Evolutionary conservation across 1,140 invertebrate species (phyloP), one percentile per base, ranked within the genome.

Genomic region (Tachypleus tridentatus): DNA sequence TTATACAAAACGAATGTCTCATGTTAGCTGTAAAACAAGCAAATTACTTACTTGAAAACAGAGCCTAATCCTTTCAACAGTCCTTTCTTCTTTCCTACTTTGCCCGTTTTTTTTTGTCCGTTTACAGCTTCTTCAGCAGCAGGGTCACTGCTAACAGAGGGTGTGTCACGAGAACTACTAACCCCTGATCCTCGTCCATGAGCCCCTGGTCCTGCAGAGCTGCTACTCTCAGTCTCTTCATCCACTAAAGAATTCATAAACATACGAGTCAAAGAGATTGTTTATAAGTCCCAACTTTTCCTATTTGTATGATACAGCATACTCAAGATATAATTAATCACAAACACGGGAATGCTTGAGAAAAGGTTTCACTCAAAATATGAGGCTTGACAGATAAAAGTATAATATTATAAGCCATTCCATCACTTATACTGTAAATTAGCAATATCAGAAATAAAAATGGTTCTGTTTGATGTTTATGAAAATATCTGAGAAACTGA

Each of bases 51-150:
- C 77, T 89, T 83, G 67, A 90, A 86, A 85, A 90, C 89, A 4
- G 86, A 87, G 0, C 87, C 85, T 29, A 92, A 85, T 29, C 89
- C 89, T 71, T 87, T 87, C 51, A 89, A 77, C 8, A 89, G 76
- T 51, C 85, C 81, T 10, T 83, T 82, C 72, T 87, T 87, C 73
- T 88, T 87, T 74, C 88, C 86, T 29, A 77, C 80, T 29, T 77
- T 72, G 66, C 85, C 29, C 29, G 29, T 29, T 29, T 29, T 29
- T 29, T 29, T 29, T 0, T 29, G 29, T 29, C 29, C 29, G 29
- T 29, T 29, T 29, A 29, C 29, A 29, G 29, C 29, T 29, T 29
- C 29, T 29, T 29, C 29, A 29, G 29, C 29, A 29, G 29, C 29
- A 29, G 29, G 29, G 29, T 29, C 29, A 29, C 29, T 29, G 29